Percentiles rank a stretch among this genome's conserved stretches.
Conservation (phyloP, 2,797 vertebrate genomes). For the Paratrypauchen microcephalus region DNA sequence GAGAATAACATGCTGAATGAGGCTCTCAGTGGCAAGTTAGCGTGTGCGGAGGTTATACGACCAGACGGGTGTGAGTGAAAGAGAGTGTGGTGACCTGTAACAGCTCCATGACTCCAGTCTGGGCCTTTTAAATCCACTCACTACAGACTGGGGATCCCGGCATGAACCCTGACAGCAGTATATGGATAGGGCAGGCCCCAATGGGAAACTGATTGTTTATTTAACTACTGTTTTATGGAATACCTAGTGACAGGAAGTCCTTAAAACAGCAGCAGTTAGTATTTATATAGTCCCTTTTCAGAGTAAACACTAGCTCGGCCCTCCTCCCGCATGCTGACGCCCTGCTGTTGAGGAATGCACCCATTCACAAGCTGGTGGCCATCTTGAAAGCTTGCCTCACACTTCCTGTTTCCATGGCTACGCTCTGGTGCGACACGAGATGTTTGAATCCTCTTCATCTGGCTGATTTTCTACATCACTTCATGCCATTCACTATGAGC, state of each 20-base stretch:
- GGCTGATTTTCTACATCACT: conserved; percentile 70
- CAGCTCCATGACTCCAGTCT: conserved; percentile 65
- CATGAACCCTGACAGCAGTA: conserved; percentile 59
- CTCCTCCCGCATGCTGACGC: conserved; percentile 62
- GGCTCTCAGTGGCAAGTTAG: conserved; percentile 27
- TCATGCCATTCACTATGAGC: conserved; percentile 55
- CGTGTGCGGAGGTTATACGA: conserved; percentile 51
- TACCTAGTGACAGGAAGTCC: conserved; percentile 80
- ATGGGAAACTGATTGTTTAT: conserved; percentile 76
- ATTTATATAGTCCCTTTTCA: conserved; percentile 80
- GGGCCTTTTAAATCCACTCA: conserved; percentile 65
- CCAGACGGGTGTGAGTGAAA: conserved; percentile 62
- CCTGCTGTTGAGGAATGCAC: conserved; percentile 77
- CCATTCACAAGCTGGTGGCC: conserved; percentile 82
- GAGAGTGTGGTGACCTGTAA: conserved; percentile 75
- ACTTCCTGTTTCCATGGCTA: conserved; percentile 82
- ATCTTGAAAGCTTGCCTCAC: conserved; percentile 78
- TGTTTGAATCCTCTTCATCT: conserved; percentile 68
- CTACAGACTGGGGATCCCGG: conserved; percentile 42
- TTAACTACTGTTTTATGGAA: conserved; percentile 81
- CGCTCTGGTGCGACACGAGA: conserved; percentile 47
- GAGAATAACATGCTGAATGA: conserved; percentile 45
- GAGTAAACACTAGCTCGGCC: conserved; percentile 73
- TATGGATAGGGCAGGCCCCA: conserved; percentile 50
- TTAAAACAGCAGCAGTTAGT: conserved; percentile 83